Conservation (phyloP, 2,797 vertebrate genomes). For the Sebastes oblongus region DNA sequence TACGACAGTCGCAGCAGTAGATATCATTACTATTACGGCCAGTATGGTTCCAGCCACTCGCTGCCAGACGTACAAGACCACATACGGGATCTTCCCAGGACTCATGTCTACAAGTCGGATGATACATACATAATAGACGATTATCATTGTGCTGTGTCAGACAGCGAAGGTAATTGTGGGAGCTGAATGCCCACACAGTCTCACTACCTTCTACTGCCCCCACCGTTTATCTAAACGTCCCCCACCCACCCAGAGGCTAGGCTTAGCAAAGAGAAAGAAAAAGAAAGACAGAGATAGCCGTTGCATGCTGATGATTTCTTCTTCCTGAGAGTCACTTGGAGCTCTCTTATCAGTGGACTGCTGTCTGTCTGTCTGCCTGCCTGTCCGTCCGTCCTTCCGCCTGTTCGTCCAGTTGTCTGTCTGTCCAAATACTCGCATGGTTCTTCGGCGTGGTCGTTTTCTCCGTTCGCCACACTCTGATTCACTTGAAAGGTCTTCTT, state of each 20-base stretch:
- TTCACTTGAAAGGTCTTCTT: slow-evolving; percentile 72
- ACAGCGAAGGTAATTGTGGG: slow-evolving; percentile 98
- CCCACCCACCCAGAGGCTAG: slow-evolving; percentile 85
- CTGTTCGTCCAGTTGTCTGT: slow-evolving; percentile 79
- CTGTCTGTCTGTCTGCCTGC: slow-evolving; percentile 83
- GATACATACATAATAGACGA: slow-evolving; percentile 98
- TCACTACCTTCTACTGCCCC: slow-evolving; percentile 81
- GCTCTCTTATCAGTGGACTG: slow-evolving; percentile 78
- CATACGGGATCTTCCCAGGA: slow-evolving; percentile 94
- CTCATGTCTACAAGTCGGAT: slow-evolving; percentile 95
- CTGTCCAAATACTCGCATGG: slow-evolving; percentile 76
- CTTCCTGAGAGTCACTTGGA: slow-evolving; percentile 75
- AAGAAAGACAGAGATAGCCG: slow-evolving; percentile 74
- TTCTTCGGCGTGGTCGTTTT: slow-evolving; percentile 69
- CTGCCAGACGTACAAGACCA: slow-evolving; percentile 99
- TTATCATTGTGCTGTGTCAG: slow-evolving; percentile 98
- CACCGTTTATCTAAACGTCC: slow-evolving; percentile 80
- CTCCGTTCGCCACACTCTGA: slow-evolving; percentile 67
- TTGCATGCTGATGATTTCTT: slow-evolving; percentile 84
- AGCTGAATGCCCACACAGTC: slow-evolving; percentile 83
- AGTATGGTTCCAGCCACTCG: slow-evolving; percentile 98
- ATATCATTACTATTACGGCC: slow-evolving; percentile 81
- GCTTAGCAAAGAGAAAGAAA: slow-evolving; percentile 70
- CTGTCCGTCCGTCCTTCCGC: slow-evolving; percentile 71
- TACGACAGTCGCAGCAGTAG: slow-evolving; percentile 86